Percentiles rank a stretch among this genome's conserved stretches.
Conservation (phyloP, 2,113 vertebrate species). For the Tychaedon coryphoeus region DNA sequence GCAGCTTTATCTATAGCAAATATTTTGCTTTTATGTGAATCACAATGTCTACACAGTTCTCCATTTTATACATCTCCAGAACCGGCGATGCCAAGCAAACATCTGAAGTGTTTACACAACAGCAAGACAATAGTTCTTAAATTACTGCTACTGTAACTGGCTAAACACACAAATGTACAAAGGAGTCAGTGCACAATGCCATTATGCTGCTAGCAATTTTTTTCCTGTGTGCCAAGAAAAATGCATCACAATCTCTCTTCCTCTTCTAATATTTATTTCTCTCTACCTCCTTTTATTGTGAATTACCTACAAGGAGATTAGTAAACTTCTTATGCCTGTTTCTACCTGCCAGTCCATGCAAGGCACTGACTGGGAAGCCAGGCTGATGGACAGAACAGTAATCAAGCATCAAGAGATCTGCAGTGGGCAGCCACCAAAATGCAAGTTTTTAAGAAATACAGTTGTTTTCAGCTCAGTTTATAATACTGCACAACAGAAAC, state of each 20-base stretch:
- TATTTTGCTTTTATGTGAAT: conserved; percentile 49
- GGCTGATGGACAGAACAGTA: not conserved
- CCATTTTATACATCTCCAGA: conserved; percentile 10
- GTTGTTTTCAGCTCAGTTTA: not conserved
- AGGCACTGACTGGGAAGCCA: not conserved
- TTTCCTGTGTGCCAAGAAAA: not conserved
- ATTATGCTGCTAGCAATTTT: conserved; percentile 3
- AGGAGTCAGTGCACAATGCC: not conserved
- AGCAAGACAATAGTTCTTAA: conserved; percentile 43
- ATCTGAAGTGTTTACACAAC: conserved; percentile 39
- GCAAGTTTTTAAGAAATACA: not conserved
- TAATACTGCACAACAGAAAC: not conserved
- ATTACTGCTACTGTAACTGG: conserved; percentile 35
- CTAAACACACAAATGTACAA: not conserved
- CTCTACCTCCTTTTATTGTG: not conserved
- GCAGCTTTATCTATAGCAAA: conserved; percentile 45
- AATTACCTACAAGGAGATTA: not conserved
- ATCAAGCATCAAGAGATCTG: not conserved
- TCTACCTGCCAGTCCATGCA: not conserved
- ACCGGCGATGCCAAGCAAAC: not conserved
- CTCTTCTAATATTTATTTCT: not conserved
- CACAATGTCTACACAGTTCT: conserved; percentile 21
- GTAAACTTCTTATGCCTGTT: not conserved
- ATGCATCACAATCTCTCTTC: not conserved
- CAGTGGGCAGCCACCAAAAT: not conserved